Base-by-base conservation (phyloP, 1,140 invertebrate species). In the Liolophura sinensis region DNA sequence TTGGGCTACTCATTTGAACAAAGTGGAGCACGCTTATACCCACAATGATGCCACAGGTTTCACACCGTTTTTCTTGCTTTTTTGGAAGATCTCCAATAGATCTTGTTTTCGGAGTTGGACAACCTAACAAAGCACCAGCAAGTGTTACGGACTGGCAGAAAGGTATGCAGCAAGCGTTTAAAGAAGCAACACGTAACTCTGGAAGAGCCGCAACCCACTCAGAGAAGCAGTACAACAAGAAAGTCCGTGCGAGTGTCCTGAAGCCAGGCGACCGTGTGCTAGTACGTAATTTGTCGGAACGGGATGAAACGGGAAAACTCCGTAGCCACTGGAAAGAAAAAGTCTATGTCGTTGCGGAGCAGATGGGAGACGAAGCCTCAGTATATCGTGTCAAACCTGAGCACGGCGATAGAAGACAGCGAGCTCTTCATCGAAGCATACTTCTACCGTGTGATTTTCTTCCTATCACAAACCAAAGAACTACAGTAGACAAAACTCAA, bases 251-350 rank as follows among this genome's bases (percentile, higher is more conserved):
- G 20, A 60, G 22, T 25, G 52, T 40, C 48, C 60, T 71, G 46
- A n/a, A 25, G 27, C 56, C 52, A 47, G 73, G 73, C 18, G 73
- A 74, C 60, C 56, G 65, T 18, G 73, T 74, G 15, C 31, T 73
- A 47, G 72, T 71, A 16, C 18, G 65, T 46, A 71, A 75, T 61
- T 27, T 73, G 1, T 20, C 46, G 5, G 69, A 71, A 40, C 54
- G 63, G 15, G 73, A 67, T 46, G 73, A 69, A 20, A 63, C 67
- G 22, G 71, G 69, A 5, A 73, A 75, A 54, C 24, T 75, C 9
- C n/a, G 68, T 20, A 61, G 54, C 15, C 65, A 66, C 18, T 75
- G 66, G 68, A 61, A 73, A 63, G 54, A 67, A 0, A 27, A 69
- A 14, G 31, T 71, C 6, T 63, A 73, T 51, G 22, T 52, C 14